Base-by-base conservation (phyloP, 2,888 invertebrate genomes). In the Serripes groenlandicus region DNA sequence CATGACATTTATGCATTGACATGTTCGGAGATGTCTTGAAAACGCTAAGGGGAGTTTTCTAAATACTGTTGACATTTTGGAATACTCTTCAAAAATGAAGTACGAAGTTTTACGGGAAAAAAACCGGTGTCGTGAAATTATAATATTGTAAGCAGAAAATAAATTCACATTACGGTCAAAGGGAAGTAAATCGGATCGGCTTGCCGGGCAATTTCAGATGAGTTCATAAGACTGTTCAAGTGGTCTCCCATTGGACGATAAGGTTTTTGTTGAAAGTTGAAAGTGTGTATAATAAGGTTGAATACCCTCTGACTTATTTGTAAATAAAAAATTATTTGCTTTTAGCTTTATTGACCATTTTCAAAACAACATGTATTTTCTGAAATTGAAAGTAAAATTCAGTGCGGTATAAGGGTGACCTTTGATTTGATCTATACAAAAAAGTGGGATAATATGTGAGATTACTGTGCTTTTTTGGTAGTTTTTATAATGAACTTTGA, bases 61-160 rank as follows among this genome's bases (percentile, higher is more conserved):
- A 62, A n/a, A n/a, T n/a, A 42, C 42, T 66, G 66, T 42, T 42
- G 42, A 42, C 64, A 64, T 66, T n/a, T 42, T 35, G 7, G n/a
- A n/a, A 2, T 32, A 32, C 62, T 62, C 62, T 62, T 62, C n/a
- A 30, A n/a, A n/a, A n/a, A n/a, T n/a, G n/a, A n/a, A 9, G 11
- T 62, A 3, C 21, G 62, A 21, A 34, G 32, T 30, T 62, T 30
- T 34, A 34, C 62, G 62, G 62, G 62, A 32, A 62, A 62, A 3
- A 32, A 32, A 5, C 2, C 62, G 62, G 62, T 34, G 62, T 5
- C 34, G 4, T 30, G 1, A 2, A 34, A 32, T 32, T 30, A 32
- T n/a, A n/a, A 21, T 28, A 26, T 21, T 58, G n/a, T n/a, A n/a
- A n/a, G n/a, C n/a, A n/a, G n/a, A n/a, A n/a, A n/a, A n/a, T n/a